These are phyloP conservation scores for Hesperia comma DNA, from an alignment of 2,888 invertebrate genomes.

Conservation along the genomic window DNA sequence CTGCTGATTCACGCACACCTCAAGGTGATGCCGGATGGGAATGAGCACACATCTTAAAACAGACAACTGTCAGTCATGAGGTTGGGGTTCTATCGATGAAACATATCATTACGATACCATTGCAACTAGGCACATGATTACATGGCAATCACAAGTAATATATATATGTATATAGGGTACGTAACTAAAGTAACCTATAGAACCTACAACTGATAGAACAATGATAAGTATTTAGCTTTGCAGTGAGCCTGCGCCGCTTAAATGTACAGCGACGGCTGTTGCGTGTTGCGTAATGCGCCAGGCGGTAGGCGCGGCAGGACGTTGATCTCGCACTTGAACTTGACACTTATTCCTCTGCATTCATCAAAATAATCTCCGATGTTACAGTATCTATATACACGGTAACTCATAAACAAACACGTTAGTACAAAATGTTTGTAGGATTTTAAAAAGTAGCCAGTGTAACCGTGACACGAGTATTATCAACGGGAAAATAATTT, in stretches of 20 bases:
- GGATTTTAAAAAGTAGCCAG: conserved; percentile 13
- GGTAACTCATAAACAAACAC: background rate
- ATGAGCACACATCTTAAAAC: conserved; percentile 47
- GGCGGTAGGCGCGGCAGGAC: conserved; percentile 60
- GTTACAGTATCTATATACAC: too few species aligned
- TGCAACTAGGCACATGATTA: background rate
- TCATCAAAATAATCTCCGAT: conserved; percentile 12
- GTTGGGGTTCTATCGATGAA: conserved; percentile 12
- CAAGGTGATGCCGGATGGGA: conserved; percentile 67
- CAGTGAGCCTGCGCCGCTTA: conserved; percentile 50
- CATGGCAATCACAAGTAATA: background rate
- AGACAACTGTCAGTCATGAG: conserved; percentile 25
- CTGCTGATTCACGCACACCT: conserved; percentile 80
- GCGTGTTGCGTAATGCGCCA: conserved; percentile 62
- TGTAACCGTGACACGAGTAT: conserved; percentile 48
- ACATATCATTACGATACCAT: too few species aligned
- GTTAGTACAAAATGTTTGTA: background rate
- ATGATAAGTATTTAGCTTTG: background rate
- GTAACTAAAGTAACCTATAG: background rate
- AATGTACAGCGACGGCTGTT: conserved; percentile 55
- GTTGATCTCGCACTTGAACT: conserved; percentile 69
- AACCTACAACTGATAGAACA: background rate
- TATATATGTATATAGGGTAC: too few species aligned
- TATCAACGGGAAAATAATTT: conserved; percentile 71
- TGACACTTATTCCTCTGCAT: conserved; percentile 31